Percentiles rank a stretch among this genome's conserved stretches.
phyloP scores from a whole-genome alignment of 2,113 vertebrate genomes.

The Neolamprologus sp. region DNA sequence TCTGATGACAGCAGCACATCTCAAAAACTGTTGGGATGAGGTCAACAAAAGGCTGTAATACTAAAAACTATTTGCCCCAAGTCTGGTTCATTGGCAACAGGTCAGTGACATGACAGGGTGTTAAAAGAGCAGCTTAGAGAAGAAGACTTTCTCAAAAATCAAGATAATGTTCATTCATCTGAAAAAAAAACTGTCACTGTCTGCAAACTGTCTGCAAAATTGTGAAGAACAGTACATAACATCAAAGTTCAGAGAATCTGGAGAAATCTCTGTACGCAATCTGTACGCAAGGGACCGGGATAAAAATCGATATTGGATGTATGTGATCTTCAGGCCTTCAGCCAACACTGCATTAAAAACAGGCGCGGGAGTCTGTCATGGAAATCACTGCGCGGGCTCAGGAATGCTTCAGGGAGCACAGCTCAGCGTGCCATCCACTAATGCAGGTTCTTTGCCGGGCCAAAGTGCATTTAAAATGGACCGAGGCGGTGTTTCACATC shows the following conservation, averaged over 20 bases:
- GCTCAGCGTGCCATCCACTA: not conserved
- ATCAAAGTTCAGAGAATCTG: not conserved
- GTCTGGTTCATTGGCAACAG: not conserved
- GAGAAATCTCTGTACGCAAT: not conserved
- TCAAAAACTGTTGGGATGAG: not conserved
- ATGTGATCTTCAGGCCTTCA: not conserved
- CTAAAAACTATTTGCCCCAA: not conserved
- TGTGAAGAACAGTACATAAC: not conserved
- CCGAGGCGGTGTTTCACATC: accelerated
- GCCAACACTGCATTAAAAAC: not conserved
- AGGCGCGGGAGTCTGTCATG: not conserved
- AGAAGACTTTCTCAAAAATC: not conserved
- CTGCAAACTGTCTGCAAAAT: not conserved
- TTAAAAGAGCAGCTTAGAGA: not conserved
- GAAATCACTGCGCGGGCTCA: not conserved
- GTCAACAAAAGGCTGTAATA: not conserved
- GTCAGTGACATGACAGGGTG: not conserved
- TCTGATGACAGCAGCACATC: not conserved
- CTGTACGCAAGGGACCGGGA: not conserved
- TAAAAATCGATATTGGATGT: accelerated
- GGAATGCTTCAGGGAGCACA: not conserved
- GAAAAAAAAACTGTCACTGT: not conserved
- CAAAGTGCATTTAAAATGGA: not conserved
- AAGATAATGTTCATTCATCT: not conserved
- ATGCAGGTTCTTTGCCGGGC: accelerated